Evolutionary conservation across 2,797 vertebrate species (phyloP), one percentile per base, ranked within the genome.

Genomic region (Aphelocoma californica): DNA sequence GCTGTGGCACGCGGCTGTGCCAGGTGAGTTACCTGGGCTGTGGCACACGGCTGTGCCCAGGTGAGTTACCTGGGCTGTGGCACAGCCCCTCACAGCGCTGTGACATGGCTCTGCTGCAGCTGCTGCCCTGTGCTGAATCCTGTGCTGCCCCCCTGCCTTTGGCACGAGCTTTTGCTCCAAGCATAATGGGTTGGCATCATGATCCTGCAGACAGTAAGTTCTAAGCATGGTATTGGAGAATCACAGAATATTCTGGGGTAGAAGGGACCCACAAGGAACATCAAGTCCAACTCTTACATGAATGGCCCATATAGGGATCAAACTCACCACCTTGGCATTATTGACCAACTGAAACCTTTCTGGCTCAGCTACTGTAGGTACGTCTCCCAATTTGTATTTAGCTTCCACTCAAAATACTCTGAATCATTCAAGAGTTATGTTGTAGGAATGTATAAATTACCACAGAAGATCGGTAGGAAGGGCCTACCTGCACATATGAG

Each of bases 361-460:
- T 82, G 73, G 45, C 82, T 75, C 40, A 64, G 53, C 62, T 81
- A 25, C 62, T 79, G 34, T 36, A 75, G 42, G 16, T 70, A 81
- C 57, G 28, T 81, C 38, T 54, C 82, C 40, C 58, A 51, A 50
- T 53, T 95, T 71, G 67, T 81, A 81, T 84, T 84, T 85, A 89
- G 66, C 60, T 94, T 81, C 79, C 85, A 89, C 62, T 26, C 74
- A 65, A 91, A 94, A 87, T 64, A 92, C 40, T 87, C 62, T 75
- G 73, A 81, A 88, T 92, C 81, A 86, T 88, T 92, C 60, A 70
- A 86, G 54, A 86, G 31, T 65, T 86, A 66, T 71, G 65, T 47
- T 86, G 51, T 65, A 84, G 48, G 70, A 86, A 44, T 70, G n/a
- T 40, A 90, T 80, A 88, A 93, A 83, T 88, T 73, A 88, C 34